phyloP scores from a whole-genome alignment of 2,113 vertebrate genomes.

The Camarhynchus parvulus region DNA sequence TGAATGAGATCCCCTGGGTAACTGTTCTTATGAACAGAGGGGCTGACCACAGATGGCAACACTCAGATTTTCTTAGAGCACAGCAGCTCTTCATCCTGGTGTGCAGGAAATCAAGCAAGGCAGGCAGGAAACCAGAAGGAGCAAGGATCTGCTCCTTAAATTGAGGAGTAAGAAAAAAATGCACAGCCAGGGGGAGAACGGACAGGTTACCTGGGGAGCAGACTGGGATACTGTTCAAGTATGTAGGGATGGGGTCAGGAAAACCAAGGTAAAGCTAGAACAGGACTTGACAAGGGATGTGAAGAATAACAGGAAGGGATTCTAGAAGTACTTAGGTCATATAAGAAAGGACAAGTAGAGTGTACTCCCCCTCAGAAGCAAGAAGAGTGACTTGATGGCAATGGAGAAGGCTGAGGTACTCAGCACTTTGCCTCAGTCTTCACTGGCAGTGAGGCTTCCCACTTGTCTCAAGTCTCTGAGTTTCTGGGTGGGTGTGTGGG shows the following conservation, averaged over 20 bases:
- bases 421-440: neutral
- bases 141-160: neutral
- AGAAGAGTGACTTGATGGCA: neutral
- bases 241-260: neutral
- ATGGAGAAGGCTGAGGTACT: neutral
- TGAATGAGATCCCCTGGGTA: too few relatives aligned
- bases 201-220: too few relatives aligned
- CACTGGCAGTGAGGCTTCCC: neutral
- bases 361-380: neutral
- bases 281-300: neutral
- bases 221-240: neutral
- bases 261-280: neutral
- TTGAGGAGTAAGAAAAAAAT: neutral
- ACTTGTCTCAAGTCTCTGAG: neutral
- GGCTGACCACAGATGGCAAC: neutral
- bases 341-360: neutral
- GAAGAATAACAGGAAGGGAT: neutral
- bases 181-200: neutral
- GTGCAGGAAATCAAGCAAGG: neutral
- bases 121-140: neutral
- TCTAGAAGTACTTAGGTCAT: neutral
- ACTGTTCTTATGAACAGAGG: neutral
- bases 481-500: neutral
- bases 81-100: neutral
- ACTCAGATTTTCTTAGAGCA: neutral